Base-by-base conservation (phyloP, 2,113 vertebrate genomes). In the Hylia prasina region DNA sequence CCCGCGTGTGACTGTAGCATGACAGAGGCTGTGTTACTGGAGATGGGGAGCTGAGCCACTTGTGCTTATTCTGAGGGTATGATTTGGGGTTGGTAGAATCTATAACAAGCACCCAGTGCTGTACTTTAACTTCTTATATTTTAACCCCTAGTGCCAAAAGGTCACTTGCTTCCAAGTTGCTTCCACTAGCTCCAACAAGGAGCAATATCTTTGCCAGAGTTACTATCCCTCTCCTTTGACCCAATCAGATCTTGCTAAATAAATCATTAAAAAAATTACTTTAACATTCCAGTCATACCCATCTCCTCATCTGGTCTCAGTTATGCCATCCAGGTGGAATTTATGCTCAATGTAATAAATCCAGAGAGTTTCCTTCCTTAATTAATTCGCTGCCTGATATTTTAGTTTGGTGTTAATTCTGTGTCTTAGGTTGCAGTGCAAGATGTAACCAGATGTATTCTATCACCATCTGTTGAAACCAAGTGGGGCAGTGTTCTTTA, bases 1-100 rank as follows among this genome's bases (percentile, higher is more conserved):
- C 13, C 22, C 5, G 0, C 15, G 1, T 5, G 2, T 2, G 33
- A 63, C 3, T 9, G 2, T 9, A 61, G 31, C 5, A 0, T 4
- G 44, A 31, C 61, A 24, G 45, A 18, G 61, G 60, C 4, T 53
- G 56, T 37, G 47, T 42, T 30, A 3, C 0, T 2, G 39, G n/a
- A 45, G 30, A 2, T 24, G 10, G 60, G 45, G 35, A 47, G 45
- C 51, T 31, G 31, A 35, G 17, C 11, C 21, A 11, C 16, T 73
- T 8, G 8, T 9, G 2, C 15, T 13, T 50, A 31, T 42, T 40
- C 44, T 27, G 44, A 57, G 61, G 28, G 17, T 60, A 15, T 2
- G 1, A 24, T 40, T 11, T 54, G 69, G 28, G 19, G 25, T 31
- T 16, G 0, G 45, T 6, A 92, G 28, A 39, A 50, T 47, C 44